Percentiles rank a stretch among this genome's conserved stretches.
These are phyloP conservation scores for Clarias platycephalus DNA, from an alignment of 2,797 vertebrate genomes.

Conservation along the genomic window DNA sequence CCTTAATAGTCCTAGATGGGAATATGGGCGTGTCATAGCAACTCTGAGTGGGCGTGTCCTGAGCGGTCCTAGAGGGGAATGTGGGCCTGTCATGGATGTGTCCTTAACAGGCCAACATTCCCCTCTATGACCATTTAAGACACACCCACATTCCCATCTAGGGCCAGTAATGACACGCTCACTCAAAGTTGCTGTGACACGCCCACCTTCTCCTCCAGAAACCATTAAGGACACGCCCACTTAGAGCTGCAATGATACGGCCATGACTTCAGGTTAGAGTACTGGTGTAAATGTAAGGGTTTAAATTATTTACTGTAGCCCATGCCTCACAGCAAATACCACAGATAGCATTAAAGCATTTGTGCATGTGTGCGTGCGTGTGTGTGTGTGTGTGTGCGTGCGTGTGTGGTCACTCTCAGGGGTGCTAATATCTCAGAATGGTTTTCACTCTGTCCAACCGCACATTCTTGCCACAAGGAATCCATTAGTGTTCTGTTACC, in stretches of 20 bases:
- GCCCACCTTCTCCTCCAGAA: background rate
- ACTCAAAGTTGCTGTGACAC: background rate
- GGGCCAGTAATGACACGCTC: background rate
- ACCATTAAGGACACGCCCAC: background rate
- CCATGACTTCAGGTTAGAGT: background rate
- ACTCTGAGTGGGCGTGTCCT: background rate
- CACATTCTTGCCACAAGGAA: slow-evolving; percentile 30
- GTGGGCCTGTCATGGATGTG: background rate
- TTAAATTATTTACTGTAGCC: background rate
- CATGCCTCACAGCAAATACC: background rate
- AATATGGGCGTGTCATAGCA: background rate
- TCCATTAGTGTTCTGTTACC: slow-evolving; percentile 15
- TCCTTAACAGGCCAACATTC: background rate
- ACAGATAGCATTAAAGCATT: background rate
- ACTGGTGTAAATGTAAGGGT: background rate
- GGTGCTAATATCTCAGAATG: slow-evolving; percentile 29
- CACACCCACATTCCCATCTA: background rate
- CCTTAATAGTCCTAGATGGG: background rate
- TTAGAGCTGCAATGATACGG: background rate
- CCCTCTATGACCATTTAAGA: background rate
- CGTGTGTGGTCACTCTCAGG: background rate
- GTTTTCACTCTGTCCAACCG: slow-evolving; percentile 2
- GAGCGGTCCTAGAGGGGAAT: background rate
- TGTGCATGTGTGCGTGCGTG: slow-evolving; percentile 14
- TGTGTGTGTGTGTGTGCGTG: slow-evolving; percentile 6